Evolutionary conservation across 2,888 invertebrate species (phyloP).

Genomic region (Hermaeophaga mercurialis): DNA sequence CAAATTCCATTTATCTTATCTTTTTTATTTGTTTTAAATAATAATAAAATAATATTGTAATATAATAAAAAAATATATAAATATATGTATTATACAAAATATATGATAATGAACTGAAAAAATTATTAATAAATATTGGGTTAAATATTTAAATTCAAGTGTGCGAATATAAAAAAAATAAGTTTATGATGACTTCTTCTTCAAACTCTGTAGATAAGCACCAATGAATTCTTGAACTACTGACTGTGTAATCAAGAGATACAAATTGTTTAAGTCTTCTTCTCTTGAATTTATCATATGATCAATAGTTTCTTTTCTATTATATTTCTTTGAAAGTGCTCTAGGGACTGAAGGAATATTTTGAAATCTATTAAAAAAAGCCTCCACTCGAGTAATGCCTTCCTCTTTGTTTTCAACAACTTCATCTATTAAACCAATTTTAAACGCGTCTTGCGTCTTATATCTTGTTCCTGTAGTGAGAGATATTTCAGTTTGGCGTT

Average conservation of each 20-base stretch:
- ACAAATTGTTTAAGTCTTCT: conserved; percentile 68
- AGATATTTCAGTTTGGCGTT: conserved; percentile 75
- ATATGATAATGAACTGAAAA: too few species aligned
- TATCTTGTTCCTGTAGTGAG: conserved; percentile 77
- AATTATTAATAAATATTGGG: too few species aligned
- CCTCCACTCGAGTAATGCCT: conserved; percentile 68
- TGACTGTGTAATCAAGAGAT: conserved; percentile 65
- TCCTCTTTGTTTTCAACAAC: conserved; percentile 70
- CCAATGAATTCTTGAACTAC: conserved; percentile 75
- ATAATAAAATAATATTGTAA: too few species aligned
- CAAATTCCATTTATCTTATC: too few species aligned
- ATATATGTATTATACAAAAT: too few species aligned
- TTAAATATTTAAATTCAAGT: too few species aligned
- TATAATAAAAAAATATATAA: too few species aligned
- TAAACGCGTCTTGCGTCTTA: conserved; percentile 75
- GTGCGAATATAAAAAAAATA: too few species aligned
- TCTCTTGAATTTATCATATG: conserved; percentile 58
- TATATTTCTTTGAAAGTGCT: conserved; percentile 62
- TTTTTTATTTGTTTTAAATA: too few species aligned
- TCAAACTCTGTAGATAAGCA: conserved; percentile 71
- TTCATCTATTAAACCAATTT: conserved; percentile 79
- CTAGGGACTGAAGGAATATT: conserved; percentile 69
- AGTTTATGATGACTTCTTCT: conserved; percentile 59
- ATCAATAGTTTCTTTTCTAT: conserved; percentile 59
- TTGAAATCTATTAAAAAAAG: conserved; percentile 69